Conservation (phyloP, 2,113 vertebrate genomes). For the Oreochromis spilurus region DNA sequence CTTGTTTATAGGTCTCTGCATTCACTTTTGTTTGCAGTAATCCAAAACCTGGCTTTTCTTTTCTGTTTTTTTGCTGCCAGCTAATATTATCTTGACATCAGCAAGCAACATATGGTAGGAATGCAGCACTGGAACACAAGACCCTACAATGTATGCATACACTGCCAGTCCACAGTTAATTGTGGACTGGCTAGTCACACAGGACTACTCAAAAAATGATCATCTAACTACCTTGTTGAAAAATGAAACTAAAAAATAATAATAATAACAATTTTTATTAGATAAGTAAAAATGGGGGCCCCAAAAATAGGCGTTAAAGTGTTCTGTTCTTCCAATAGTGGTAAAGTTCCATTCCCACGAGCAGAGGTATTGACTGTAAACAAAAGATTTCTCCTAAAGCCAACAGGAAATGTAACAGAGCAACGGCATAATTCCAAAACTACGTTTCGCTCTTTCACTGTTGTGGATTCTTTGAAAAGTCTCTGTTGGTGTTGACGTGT, state of each 20-base stretch:
- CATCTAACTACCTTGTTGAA: neutral
- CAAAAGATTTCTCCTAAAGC: neutral
- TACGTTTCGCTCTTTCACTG: neutral
- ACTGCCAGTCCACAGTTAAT: rapidly evolving
- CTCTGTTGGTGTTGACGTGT: neutral
- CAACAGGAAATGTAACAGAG: neutral
- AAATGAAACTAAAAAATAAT: neutral
- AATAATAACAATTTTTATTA: rapidly evolving
- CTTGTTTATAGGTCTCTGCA: neutral
- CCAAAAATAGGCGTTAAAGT: neutral
- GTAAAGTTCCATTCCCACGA: neutral
- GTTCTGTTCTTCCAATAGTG: neutral
- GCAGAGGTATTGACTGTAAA: neutral
- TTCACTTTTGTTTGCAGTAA: neutral
- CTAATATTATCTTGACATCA: neutral
- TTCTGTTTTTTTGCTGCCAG: neutral
- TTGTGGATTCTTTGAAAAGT: neutral
- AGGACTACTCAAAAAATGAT: neutral
- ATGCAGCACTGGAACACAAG: neutral
- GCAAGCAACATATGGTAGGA: neutral
- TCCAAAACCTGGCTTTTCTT: neutral
- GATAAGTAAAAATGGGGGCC: neutral
- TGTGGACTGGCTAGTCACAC: neutral
- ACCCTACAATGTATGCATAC: neutral
- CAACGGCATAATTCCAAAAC: neutral